Conservation (phyloP, 2,797 vertebrate species). For the Apogon talboti region DNA sequence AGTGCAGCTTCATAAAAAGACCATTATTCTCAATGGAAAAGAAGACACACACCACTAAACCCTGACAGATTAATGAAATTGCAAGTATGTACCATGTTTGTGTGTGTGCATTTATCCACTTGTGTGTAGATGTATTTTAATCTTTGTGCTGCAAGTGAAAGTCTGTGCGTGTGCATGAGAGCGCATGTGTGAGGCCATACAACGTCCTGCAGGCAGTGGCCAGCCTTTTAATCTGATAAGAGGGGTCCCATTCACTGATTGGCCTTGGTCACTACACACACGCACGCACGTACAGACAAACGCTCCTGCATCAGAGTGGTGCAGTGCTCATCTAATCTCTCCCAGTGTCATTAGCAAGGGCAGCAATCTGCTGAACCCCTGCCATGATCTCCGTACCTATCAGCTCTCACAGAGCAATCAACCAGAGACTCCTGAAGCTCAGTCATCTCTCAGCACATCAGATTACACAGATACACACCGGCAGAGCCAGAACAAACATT, state of each 20-base stretch:
- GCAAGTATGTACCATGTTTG: background rate
- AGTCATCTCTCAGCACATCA: slow-evolving; percentile 27
- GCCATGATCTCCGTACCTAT: slow-evolving; percentile 46
- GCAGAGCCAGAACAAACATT: background rate
- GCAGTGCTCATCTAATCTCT: slow-evolving; percentile 62
- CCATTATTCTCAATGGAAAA: slow-evolving; percentile 34
- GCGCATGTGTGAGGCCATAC: background rate
- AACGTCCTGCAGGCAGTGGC: slow-evolving; percentile 20
- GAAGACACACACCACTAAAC: slow-evolving; percentile 35
- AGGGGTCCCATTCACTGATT: slow-evolving; percentile 48
- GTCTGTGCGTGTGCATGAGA: background rate
- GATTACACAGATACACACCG: slow-evolving; percentile 24
- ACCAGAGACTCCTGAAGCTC: slow-evolving; percentile 22
- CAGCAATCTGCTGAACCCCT: slow-evolving; percentile 63
- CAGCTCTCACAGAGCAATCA: slow-evolving; percentile 50
- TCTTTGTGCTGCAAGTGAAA: background rate
- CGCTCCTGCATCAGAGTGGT: slow-evolving; percentile 25
- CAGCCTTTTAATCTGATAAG: slow-evolving; percentile 54
- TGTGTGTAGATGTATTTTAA: background rate
- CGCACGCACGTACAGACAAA: slow-evolving; percentile 18
- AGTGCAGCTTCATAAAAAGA: slow-evolving; percentile 27
- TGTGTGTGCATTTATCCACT: background rate
- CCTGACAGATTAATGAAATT: slow-evolving; percentile 25
- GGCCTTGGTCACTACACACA: slow-evolving; percentile 29
- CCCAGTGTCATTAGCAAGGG: slow-evolving; percentile 59